Evolutionary conservation across 2,888 invertebrate species (phyloP), one percentile per base, ranked within the genome.

Genomic region (Flabesymbios commensalis): DNA sequence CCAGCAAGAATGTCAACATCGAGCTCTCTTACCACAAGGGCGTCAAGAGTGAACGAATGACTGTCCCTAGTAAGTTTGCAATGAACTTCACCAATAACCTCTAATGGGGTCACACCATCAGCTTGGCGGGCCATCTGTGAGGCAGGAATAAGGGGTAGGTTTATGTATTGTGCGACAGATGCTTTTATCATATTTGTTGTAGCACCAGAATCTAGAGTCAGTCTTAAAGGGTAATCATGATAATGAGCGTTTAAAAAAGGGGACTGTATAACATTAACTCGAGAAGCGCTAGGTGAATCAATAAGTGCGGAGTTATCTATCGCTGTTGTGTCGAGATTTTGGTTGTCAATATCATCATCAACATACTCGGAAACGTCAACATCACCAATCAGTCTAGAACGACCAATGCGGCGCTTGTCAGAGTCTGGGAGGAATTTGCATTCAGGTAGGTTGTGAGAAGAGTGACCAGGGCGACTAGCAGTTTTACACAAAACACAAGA

Each of bases 1-100:
- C 49, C 49, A 10, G 26, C 49, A 14, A 49, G 19, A 10, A 49
- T 19, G 10, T 49, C 49, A 49, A 49, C 49, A 49, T 49, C 49
- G 29, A 49, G 49, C 7, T 28, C 5, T 10, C 28, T 19, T 4
- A 49, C 49, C 14, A 49, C 49, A 14, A 49, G 19, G 10, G 49
- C 49, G 28, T 49, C 49, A 14, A 49, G 29, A 10, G 22, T 7
- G 19, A 49, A 28, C 19, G 49, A 26, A 7, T 7, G 24, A 10
- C 10, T 7, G 29, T 19, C 29, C 19, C 49, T 22, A 10, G 49
- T 49, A 29, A 49, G 10, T 4, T 49, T 10, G 29, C 22, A 28
- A 28, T 49, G 49, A 7, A 49, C 49, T 19, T 49, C 49, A 10
- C 49, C 49, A 7, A 26, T 7, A 7, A 49, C 49, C 7, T n/a